Conservation (phyloP, 2,113 vertebrate genomes). For the Syngnathus typhle region DNA sequence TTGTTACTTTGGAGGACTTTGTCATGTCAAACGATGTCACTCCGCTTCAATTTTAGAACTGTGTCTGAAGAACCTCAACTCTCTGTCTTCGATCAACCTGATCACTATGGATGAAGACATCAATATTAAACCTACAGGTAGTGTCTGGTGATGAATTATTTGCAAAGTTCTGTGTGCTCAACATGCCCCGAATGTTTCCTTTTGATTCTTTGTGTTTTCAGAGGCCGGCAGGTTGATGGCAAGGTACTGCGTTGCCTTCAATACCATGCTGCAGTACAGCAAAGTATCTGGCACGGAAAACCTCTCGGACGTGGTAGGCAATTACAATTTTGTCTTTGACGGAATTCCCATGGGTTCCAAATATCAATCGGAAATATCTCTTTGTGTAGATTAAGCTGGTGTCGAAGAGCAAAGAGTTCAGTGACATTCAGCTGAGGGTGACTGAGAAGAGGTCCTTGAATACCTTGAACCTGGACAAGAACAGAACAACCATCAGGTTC, state of each 20-base stretch:
- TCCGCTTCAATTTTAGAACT: constrained; percentile 71
- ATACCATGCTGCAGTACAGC: constrained; percentile 88
- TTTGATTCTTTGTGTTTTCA: constrained; percentile 47
- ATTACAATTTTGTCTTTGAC: neutral
- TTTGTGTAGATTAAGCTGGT: constrained; percentile 79
- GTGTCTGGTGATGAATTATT: neutral
- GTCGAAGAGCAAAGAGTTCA: constrained; percentile 83
- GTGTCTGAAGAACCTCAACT: constrained; percentile 90
- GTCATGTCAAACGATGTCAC: neutral
- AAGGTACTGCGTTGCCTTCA: constrained; percentile 88
- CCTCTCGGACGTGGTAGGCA: constrained; percentile 83
- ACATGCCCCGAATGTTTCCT: neutral
- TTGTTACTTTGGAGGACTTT: too few species aligned
- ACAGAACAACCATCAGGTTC: constrained; percentile 89
- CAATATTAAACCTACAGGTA: constrained; percentile 94
- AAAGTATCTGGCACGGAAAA: constrained; percentile 79
- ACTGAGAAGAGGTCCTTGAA: constrained; percentile 90
- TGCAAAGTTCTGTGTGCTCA: neutral
- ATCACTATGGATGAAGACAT: constrained; percentile 88
- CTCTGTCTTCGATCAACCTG: constrained; percentile 83
- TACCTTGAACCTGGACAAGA: constrained; percentile 85
- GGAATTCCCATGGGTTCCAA: neutral
- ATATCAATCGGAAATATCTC: neutral
- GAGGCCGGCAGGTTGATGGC: constrained; percentile 91
- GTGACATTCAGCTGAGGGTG: constrained; percentile 83